Evolutionary conservation across 1,140 invertebrate species (phyloP).

Genomic region (Drosophila kanapiae): DNA sequence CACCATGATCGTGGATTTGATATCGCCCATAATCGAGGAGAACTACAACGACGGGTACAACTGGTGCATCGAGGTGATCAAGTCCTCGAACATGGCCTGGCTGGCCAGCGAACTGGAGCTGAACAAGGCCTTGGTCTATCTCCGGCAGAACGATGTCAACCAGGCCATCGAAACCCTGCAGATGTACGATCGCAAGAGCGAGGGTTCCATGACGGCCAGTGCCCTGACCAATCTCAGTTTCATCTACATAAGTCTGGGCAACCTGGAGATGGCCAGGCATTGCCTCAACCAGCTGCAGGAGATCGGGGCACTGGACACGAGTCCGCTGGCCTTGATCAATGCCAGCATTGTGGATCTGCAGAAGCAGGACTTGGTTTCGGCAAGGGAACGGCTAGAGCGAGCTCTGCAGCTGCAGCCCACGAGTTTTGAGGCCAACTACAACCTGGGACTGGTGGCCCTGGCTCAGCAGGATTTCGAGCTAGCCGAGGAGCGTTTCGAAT

Average conservation of each 20-base stretch:
- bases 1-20: slow-evolving; percentile 95
- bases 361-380: slow-evolving; percentile 90
- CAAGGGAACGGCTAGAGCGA: slow-evolving; percentile 91
- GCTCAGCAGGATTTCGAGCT: slow-evolving; percentile 89
- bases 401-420: slow-evolving; percentile 93
- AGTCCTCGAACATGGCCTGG: slow-evolving; percentile 91
- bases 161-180: slow-evolving; percentile 95
- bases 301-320: slow-evolving; percentile 90
- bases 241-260: slow-evolving; percentile 94
- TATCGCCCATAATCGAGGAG: slow-evolving; percentile 94
- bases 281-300: slow-evolving; percentile 92
- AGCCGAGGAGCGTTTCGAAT: slow-evolving; percentile 89
- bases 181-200: slow-evolving; percentile 95
- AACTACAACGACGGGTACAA: slow-evolving; percentile 91
- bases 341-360: slow-evolving; percentile 93
- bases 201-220: slow-evolving; percentile 92
- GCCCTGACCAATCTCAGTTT: slow-evolving; percentile 97
- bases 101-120: slow-evolving; percentile 96
- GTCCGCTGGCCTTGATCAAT: slow-evolving; percentile 94
- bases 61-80: slow-evolving; percentile 93
- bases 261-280: slow-evolving; percentile 93
- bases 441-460: slow-evolving; percentile 92
- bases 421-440: slow-evolving; percentile 96
- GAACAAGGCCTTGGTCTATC: slow-evolving; percentile 95
- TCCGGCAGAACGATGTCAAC: slow-evolving; percentile 93